A percentile compares a stretch with the other conserved stretches of the same genome.
These are phyloP conservation scores for Myotis yumanensis DNA, from an alignment of 2,113 vertebrate genomes.

Conservation along the genomic window DNA sequence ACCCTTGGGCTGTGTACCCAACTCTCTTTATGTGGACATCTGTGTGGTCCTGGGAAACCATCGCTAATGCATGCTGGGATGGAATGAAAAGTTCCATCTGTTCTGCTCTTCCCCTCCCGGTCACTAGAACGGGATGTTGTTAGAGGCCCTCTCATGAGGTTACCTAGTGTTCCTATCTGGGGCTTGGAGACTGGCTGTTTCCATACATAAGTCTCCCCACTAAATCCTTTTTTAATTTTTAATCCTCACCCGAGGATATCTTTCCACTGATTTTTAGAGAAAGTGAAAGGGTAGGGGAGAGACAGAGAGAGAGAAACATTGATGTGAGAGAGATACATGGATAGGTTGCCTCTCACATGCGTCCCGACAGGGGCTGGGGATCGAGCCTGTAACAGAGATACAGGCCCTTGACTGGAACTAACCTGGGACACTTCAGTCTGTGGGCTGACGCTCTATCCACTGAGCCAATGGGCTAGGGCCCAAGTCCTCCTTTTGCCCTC, in stretches of 20 bases:
- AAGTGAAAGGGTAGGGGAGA: no score
- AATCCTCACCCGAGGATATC: no score
- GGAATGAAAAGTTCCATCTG: background rate
- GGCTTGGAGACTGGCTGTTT: background rate
- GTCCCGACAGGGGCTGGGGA: no score
- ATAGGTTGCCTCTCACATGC: no score
- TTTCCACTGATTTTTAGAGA: no score
- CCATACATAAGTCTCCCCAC: background rate
- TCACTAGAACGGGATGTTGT: background rate
- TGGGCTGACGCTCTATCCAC: no score
- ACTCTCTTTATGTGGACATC: background rate
- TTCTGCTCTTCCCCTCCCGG: background rate
- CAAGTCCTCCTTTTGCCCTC: background rate
- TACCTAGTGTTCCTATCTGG: background rate
- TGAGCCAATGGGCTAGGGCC: no score
- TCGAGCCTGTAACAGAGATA: no score
- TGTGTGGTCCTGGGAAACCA: background rate
- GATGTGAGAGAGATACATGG: no score
- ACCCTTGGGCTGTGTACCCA: background rate
- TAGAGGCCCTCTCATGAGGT: background rate
- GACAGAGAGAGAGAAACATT: no score
- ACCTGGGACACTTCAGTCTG: no score
- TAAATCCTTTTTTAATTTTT: background rate
- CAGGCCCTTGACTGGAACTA: no score
- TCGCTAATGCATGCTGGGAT: background rate